Percentiles rank a stretch among this genome's conserved stretches.
These are phyloP conservation scores for Eupithecia subumbrata DNA, from an alignment of 2,888 invertebrate genomes.

Conservation along the genomic window DNA sequence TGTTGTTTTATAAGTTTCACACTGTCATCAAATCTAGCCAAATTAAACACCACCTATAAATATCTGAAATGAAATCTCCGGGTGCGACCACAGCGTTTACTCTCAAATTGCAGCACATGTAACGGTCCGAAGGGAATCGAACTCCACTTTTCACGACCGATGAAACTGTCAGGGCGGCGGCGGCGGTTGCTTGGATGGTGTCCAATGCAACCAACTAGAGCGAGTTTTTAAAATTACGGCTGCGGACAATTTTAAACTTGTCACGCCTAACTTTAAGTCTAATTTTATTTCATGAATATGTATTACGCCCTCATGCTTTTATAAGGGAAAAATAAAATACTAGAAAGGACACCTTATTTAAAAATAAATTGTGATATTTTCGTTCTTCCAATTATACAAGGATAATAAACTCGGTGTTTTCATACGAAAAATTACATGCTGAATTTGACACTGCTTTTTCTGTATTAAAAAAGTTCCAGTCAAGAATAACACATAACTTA, in stretches of 20 bases:
- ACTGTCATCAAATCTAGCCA: not conserved
- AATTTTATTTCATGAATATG: not conserved
- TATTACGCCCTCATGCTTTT: not conserved
- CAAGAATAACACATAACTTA: not conserved
- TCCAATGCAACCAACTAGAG: slow-evolving; percentile 44
- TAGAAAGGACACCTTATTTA: not conserved
- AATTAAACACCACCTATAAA: not conserved
- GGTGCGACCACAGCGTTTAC: not conserved
- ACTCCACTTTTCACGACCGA: slow-evolving; percentile 60
- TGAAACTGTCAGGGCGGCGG: slow-evolving; percentile 60
- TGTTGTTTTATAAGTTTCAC: not conserved
- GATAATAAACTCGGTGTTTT: not conserved
- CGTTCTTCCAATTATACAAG: not conserved
- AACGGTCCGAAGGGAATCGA: slow-evolving; percentile 45
- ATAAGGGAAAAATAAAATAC: not conserved
- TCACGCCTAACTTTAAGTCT: not conserved
- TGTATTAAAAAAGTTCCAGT: not conserved
- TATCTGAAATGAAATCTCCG: not conserved
- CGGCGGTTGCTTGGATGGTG: slow-evolving; percentile 45
- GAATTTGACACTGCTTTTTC: not conserved
- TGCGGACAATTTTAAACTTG: slow-evolving; percentile 16
- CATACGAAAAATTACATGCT: not conserved
- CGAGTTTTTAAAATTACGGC: slow-evolving; percentile 34
- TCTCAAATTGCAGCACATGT: slow-evolving; percentile 11
- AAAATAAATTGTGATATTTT: not conserved